Evolutionary conservation across 1,140 invertebrate species (phyloP), one percentile per base, ranked within the genome.

Genomic region (Zaprionus ghesquierei): DNA sequence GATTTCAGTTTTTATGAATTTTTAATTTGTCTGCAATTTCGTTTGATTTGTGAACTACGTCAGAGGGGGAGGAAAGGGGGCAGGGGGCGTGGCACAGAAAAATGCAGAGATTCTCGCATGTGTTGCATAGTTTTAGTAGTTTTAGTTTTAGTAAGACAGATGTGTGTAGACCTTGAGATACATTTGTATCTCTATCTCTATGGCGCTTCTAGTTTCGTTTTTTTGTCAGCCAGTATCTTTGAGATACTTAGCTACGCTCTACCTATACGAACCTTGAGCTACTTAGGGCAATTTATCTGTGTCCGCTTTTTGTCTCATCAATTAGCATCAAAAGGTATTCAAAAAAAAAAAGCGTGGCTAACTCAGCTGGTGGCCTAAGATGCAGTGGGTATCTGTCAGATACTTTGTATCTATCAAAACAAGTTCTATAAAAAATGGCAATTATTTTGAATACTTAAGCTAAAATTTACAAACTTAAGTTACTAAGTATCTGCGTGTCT

Each of bases 1-100:
- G 75, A 77, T 75, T 85, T 85, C 65, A 51, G 53, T 71, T 82
- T 86, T 87, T 86, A 86, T 87, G 81, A 87, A 86, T 86, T 76
- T 87, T 87, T 86, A 86, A 86, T 86, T 86, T 82, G 79, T 54
- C 62, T 56, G 79, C 75, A 86, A 75, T 71, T 81, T 60, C 75
- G 41, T 79, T 60, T 81, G 79, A 81, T 81, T 81, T 81, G 79
- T 81, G 80, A 51, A 71, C 71, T 79, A 18, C 13, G 33, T 10
- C 8, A n/a, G 10, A 12, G 13, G 8, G 41, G 41, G 41, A 46
- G 27, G 27, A 29, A 0, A 0, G 5, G 6, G 27, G 6, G 27
- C 6, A 29, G 27, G 27, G 6, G 27, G 0, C n/a, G n/a, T n/a
- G 31, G 12, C 10, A 33, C 31, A 33, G 12, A 13, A 33, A 33